phyloP scores from a whole-genome alignment of 2,113 vertebrate genomes.

The Elephas maximus region DNA sequence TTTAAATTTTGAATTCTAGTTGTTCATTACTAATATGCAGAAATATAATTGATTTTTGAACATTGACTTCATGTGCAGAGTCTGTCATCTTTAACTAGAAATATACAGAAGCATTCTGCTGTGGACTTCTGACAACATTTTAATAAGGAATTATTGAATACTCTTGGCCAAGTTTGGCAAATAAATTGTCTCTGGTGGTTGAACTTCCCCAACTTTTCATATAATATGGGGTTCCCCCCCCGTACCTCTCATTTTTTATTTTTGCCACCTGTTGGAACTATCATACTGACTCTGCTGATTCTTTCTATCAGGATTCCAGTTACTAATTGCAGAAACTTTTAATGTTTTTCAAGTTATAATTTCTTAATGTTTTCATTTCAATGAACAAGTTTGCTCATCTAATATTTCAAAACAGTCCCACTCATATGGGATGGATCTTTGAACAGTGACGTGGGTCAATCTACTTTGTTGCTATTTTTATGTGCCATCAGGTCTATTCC shows the following conservation, averaged over 20 bases:
- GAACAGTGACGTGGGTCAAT: not conserved
- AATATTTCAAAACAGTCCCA: not conserved
- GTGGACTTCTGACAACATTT: too few relatives aligned
- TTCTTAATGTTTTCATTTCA: not conserved
- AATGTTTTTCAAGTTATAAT: not conserved
- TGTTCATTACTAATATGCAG: not conserved
- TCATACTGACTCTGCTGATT: not conserved
- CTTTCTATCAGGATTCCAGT: too few relatives aligned
- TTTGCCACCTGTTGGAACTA: not conserved
- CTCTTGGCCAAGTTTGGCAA: too few relatives aligned
- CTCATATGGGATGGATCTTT: not conserved
- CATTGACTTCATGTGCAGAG: not conserved
- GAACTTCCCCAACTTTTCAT: not conserved
- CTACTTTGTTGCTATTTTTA: not conserved
- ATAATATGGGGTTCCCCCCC: not conserved
- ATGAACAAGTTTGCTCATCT: not conserved
- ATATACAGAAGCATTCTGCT: too few relatives aligned
- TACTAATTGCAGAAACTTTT: too few relatives aligned
- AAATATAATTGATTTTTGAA: not conserved
- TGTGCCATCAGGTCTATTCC: too few relatives aligned
- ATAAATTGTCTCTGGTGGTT: not conserved
- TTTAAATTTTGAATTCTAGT: not conserved
- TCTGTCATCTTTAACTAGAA: too few relatives aligned
- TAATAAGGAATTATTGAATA: too few relatives aligned
- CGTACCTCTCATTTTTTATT: not conserved